Conservation (phyloP, 2,113 vertebrate species). For the Esox niger region DNA sequence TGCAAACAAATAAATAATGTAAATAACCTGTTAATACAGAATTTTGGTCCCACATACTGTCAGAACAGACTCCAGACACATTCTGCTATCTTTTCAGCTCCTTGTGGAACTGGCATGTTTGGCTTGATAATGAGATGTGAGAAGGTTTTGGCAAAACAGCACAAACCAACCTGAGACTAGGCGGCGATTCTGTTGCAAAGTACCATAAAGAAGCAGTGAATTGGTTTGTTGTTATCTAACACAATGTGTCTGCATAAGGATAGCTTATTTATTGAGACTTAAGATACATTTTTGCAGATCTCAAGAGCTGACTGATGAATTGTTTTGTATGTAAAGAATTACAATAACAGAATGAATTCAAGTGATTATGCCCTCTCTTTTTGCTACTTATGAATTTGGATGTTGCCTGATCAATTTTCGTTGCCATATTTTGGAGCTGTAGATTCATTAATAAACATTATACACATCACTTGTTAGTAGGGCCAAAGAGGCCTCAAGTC, state of each 20-base stretch:
- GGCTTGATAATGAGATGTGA: too few relatives aligned
- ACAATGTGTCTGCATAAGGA: conserved; percentile 50
- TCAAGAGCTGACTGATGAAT: conserved; percentile 56
- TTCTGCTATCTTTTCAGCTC: too few relatives aligned
- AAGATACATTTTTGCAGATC: conserved; percentile 67
- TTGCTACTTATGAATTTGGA: conserved; percentile 56
- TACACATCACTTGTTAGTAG: conserved; percentile 67
- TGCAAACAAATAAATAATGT: conserved; percentile 29
- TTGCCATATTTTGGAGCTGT: conserved; percentile 69
- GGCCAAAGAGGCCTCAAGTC: conserved; percentile 63
- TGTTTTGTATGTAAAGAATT: conserved; percentile 59
- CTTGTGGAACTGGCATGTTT: too few relatives aligned
- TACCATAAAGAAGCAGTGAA: conserved; percentile 45
- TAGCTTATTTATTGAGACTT: conserved; percentile 70
- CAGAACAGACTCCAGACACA: conserved; percentile 6
- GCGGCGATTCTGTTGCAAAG: conserved; percentile 72
- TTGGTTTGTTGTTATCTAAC: conserved; percentile 46
- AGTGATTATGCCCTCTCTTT: conserved; percentile 49
- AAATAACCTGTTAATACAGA: conserved; percentile 63
- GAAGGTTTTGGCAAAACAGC: too few relatives aligned
- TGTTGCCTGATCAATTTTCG: conserved; percentile 71
- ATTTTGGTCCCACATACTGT: conserved; percentile 67
- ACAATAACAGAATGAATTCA: conserved; percentile 52
- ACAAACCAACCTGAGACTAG: too few relatives aligned
- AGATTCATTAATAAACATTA: conserved; percentile 57